These are phyloP conservation scores for Drosophila lutescens DNA, from an alignment of 2,888 invertebrate genomes.

Conservation along the genomic window DNA sequence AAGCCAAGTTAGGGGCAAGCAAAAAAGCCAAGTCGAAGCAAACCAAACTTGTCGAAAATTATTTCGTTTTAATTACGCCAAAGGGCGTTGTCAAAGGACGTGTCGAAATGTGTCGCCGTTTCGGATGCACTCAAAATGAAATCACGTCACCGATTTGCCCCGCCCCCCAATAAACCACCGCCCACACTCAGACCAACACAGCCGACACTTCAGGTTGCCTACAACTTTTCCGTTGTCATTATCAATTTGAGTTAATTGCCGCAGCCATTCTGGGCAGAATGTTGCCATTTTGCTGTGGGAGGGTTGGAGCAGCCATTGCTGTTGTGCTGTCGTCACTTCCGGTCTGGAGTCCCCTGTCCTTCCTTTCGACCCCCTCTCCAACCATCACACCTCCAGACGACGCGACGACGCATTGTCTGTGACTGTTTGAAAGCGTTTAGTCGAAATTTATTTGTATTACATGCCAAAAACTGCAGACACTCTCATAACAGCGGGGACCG, in stretches of 20 bases:
- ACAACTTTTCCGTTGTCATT: slow-evolving; percentile 74
- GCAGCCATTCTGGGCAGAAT: slow-evolving; percentile 43
- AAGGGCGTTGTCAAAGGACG: slow-evolving; percentile 66
- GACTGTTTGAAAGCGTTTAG: slow-evolving; percentile 72
- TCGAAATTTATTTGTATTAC: slow-evolving; percentile 66
- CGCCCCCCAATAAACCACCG: slow-evolving; percentile 1
- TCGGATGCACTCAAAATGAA: slow-evolving; percentile 73
- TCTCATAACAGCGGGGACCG: slow-evolving; percentile 7
- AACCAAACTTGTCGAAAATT: slow-evolving; percentile 74
- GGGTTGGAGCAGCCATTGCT: slow-evolving; percentile 17
- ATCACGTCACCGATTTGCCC: slow-evolving; percentile 69
- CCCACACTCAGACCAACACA: slow-evolving; percentile 6
- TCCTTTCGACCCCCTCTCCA: not conserved
- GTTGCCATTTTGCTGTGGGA: slow-evolving; percentile 26
- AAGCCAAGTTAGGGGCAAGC: slow-evolving; percentile 22
- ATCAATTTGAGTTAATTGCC: slow-evolving; percentile 79
- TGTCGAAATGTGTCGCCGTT: slow-evolving; percentile 72
- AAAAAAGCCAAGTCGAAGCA: slow-evolving; percentile 41
- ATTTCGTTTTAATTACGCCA: slow-evolving; percentile 78
- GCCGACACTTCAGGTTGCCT: slow-evolving; percentile 40
- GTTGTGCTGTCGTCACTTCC: slow-evolving; percentile 45
- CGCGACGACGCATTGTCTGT: slow-evolving; percentile 47
- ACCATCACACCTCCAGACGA: slow-evolving; percentile 2
- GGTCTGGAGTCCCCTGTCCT: slow-evolving; percentile 14
- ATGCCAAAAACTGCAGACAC: slow-evolving; percentile 30